phyloP scores from a whole-genome alignment of 2,113 vertebrate genomes.

The Lathamus discolor region DNA sequence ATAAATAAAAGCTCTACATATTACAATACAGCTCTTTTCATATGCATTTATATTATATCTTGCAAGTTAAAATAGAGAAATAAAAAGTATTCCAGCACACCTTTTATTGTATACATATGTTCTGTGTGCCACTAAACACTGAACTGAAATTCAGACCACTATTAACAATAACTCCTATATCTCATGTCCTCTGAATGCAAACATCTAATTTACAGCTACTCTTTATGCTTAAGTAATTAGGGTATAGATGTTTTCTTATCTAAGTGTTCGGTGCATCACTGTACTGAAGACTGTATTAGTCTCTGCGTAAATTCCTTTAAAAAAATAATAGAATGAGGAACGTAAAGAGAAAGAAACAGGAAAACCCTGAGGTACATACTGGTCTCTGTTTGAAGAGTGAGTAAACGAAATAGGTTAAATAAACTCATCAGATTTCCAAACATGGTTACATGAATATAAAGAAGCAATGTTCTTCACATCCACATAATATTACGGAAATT shows the following conservation, averaged over 20 bases:
- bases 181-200: not conserved
- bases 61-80: not conserved
- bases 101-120: not conserved
- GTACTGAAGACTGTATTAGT: not conserved
- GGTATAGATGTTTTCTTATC: accelerated
- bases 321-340: not conserved
- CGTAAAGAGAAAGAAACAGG: not conserved
- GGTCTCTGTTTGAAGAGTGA: not conserved
- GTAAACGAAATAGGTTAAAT: not conserved
- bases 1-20: not conserved
- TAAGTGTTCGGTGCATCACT: not conserved
- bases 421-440: not conserved
- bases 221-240: not conserved
- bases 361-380: not conserved
- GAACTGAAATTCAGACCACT: not conserved
- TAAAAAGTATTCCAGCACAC: not conserved
- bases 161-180: not conserved
- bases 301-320: not conserved
- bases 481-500: not conserved
- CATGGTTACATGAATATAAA: not conserved
- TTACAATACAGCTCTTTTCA: not conserved
- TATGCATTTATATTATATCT: not conserved
- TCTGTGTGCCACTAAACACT: not conserved
- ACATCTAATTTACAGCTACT: not conserved
- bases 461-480: not conserved